Evolutionary conservation across 2,888 invertebrate genomes (phyloP), one percentile per base, ranked within the genome.

Genomic region (Amphipoea oculea): DNA sequence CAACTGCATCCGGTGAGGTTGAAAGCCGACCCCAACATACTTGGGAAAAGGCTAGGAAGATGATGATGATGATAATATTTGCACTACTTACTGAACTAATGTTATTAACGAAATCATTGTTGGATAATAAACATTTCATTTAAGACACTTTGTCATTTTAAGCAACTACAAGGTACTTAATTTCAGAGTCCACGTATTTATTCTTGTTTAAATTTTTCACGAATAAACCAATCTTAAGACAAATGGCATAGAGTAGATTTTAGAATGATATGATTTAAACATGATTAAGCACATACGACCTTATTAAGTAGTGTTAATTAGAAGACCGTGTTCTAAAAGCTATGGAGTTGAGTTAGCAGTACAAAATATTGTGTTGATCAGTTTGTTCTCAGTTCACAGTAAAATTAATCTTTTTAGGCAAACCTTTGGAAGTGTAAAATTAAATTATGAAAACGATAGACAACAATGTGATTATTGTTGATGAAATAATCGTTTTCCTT

Each of bases 241-340:
- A 29, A 14, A 17, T 1, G 0, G 0, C 12, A 23, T 23, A 86
- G n/a, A 73, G 71, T 48, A 0, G 1, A 62, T 5, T 77, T 83
- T 83, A 1, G 45, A 77, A 72, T 42, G 12, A 12, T 11, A 17
- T 3, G 1, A 62, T 67, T 51, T n/a, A 5, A n/a, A 51, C 12
- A 17, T 63, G 54, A 78, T 80, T 71, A 68, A 67, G 67, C 45
- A 80, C 73, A 73, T 77, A 66, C 69, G 67, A 73, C 75, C 54
- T 83, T 83, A n/a, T 62, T 76, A 73, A 14, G 9, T 12, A 68
- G 69, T 71, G 69, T 48, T 76, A 81, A 84, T 85, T 84, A 81
- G 11, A 12, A 54, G 42, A 67, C 17, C 14, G 17, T 36, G 62
- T 76, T 71, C 45, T 67, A 17, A 9, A 70, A 79, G 7, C 60